Evolutionary conservation across 2,888 invertebrate genomes (phyloP).

Genomic region (Dryomyza anilis): DNA sequence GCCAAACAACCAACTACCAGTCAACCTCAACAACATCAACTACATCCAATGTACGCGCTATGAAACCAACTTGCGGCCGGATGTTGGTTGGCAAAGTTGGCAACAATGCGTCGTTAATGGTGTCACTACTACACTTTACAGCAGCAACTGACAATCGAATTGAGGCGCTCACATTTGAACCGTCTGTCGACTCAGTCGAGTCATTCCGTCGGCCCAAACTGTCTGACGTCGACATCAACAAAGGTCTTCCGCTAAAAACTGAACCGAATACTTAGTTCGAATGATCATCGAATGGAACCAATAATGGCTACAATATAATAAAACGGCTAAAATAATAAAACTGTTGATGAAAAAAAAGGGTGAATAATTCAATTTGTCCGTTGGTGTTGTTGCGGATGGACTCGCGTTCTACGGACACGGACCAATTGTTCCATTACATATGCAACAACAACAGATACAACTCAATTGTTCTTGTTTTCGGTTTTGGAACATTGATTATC

Average conservation of each 20-base stretch:
- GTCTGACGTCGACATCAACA: conserved; percentile 35
- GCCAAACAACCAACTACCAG: conserved; percentile 6
- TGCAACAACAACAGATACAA: conserved; percentile 31
- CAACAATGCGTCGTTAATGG: conserved; percentile 46
- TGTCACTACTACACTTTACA: conserved; percentile 42
- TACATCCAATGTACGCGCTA: conserved; percentile 17
- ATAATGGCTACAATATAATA: too few relatives aligned
- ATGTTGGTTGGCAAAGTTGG: conserved; percentile 39
- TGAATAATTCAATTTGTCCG: conserved; percentile 37
- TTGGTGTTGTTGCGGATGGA: conserved; percentile 2
- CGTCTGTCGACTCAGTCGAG: background rate
- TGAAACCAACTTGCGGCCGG: conserved; percentile 36
- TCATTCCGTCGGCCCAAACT: background rate
- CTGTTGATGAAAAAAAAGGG: conserved; percentile 18
- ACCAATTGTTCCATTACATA: conserved; percentile 40
- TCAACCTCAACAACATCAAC: conserved; percentile 33
- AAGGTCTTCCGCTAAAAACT: conserved; percentile 41
- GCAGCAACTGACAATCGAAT: background rate
- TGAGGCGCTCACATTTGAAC: background rate
- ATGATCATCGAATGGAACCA: conserved; percentile 60
- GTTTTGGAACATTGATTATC: conserved; percentile 55
- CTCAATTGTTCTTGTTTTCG: conserved; percentile 43
- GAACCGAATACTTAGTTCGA: conserved; percentile 25
- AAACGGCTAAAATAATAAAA: too few relatives aligned
- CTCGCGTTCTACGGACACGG: background rate